Conservation (phyloP, 2,113 vertebrate genomes). For the Campylorhamphus procurvoides region DNA sequence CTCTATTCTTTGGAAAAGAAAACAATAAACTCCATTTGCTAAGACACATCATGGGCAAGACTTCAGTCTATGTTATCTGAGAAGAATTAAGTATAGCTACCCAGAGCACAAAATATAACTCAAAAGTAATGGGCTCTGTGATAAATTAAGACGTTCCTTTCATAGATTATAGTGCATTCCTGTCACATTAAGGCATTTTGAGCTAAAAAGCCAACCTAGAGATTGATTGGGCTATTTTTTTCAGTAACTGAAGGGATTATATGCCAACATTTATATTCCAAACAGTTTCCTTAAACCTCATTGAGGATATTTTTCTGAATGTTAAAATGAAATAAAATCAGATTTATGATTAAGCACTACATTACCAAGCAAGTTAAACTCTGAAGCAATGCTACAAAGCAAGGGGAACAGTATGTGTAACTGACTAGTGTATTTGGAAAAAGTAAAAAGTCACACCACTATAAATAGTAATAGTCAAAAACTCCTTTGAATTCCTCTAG, state of each 20-base stretch:
- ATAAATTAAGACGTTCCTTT: conserved; percentile 57
- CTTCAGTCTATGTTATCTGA: conserved; percentile 15
- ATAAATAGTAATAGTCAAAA: not conserved
- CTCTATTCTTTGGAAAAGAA: not conserved
- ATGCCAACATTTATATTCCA: conserved; percentile 8
- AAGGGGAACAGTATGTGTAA: not conserved
- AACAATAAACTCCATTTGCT: not conserved
- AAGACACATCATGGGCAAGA: not conserved
- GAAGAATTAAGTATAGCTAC: conserved; percentile 40
- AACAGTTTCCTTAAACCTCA: not conserved
- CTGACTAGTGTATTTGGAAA: not conserved
- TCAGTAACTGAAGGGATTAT: conserved; percentile 12
- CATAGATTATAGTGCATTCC: conserved; percentile 27
- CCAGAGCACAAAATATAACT: conserved; percentile 58
- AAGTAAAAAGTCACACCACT: not conserved
- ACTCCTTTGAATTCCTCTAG: not conserved
- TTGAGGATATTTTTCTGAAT: conserved; percentile 10
- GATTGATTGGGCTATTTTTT: conserved; percentile 32
- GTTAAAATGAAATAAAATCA: conserved; percentile 32
- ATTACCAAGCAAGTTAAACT: not conserved
- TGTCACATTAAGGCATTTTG: conserved; percentile 38
- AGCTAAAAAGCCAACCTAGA: conserved; percentile 14
- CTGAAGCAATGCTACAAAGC: not conserved
- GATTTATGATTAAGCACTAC: not conserved
- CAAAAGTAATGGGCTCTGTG: conserved; percentile 57